phyloP scores from a whole-genome alignment of 2,888 invertebrate species.

The Dyspetes luteomarginatus region DNA sequence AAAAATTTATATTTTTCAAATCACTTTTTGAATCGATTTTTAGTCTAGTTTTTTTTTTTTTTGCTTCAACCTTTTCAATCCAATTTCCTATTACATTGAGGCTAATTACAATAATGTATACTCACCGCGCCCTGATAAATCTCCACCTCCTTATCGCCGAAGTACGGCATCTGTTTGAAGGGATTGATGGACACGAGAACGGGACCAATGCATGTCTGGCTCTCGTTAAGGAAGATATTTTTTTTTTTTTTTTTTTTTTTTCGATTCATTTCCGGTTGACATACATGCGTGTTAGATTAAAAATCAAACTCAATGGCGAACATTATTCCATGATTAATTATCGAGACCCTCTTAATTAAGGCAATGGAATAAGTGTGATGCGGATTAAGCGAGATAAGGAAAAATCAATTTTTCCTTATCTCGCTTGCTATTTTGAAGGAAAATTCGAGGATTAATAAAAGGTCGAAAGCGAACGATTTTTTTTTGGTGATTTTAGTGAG shows the following conservation, averaged over 20 bases:
- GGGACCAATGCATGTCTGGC: constrained; percentile 87
- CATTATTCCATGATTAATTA: too few relatives aligned
- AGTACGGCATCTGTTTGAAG: constrained; percentile 87
- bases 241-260: constrained; percentile 6
- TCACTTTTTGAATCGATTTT: too few relatives aligned
- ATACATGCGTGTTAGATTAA: not conserved
- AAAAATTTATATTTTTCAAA: too few relatives aligned
- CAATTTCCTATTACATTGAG: constrained; percentile 8
- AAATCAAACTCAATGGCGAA: not conserved
- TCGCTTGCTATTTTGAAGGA: too few relatives aligned
- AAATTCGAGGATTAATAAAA: too few relatives aligned
- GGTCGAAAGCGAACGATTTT: not conserved
- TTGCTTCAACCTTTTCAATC: too few relatives aligned
- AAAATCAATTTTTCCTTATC: not conserved
- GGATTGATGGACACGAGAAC: constrained; percentile 87
- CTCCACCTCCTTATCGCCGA: constrained; percentile 86
- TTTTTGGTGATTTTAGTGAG: not conserved
- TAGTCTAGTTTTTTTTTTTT: too few relatives aligned
- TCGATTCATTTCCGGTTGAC: constrained; percentile 25
- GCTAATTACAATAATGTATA: constrained; percentile 48
- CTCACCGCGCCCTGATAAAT: constrained; percentile 86
- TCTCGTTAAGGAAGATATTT: constrained; percentile 73
- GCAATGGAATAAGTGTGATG: not conserved
- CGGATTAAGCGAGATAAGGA: not conserved
- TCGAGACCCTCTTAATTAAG: too few relatives aligned